Evolutionary conservation across 2,113 vertebrate genomes (phyloP), one percentile per base, ranked within the genome.

Genomic region (Peromyscus polionotus): DNA sequence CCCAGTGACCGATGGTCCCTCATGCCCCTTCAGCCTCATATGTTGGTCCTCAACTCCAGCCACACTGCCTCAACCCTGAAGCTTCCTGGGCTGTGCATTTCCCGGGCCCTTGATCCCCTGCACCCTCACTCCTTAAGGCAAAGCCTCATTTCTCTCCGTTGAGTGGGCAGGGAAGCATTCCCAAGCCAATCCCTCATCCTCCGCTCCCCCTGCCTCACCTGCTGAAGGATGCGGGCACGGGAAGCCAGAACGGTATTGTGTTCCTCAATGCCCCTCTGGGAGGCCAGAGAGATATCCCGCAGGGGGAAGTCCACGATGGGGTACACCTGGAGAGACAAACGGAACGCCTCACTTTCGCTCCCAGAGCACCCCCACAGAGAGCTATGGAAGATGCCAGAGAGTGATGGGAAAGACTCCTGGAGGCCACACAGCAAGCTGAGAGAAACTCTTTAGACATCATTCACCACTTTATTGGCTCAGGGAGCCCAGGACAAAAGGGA

Each of bases 221-320:
- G 98, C 91, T 97, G 95, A 2, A 98, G 97, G 89, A 98, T 90
- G 7, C 98, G 96, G 26, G 98, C 98, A 4, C 94, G 93, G 7
- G 89, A 39, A 5, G 97, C 91, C 17, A 98, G 97, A 0, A 79
- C 84, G 0, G 90, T 72, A 0, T 98, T 97, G 94, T 99, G 99
- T 36, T 99, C 98, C 0, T 97, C 95, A 0, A 98, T 98, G 86
- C 98, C 96, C 88, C 97, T 98, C 36, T 90, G 96, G 0, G 98
- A 99, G 6, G 97, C 97, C 22, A 97, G 96, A 7, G 98, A 98
- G 96, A 99, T 98, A 91, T 99, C 98, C 7, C 97, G 75, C 4
- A 98, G 98, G 0, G 99, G 99, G 87, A 99, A 99, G 33, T 98
- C 98, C 4, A 96, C 81, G 31, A 99, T 98, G 0, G 99, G 99